A percentile compares a stretch with the other conserved stretches of the same genome.
Evolutionary conservation across 2,113 vertebrate species (phyloP).

Genomic region (Corvus hawaiiensis): DNA sequence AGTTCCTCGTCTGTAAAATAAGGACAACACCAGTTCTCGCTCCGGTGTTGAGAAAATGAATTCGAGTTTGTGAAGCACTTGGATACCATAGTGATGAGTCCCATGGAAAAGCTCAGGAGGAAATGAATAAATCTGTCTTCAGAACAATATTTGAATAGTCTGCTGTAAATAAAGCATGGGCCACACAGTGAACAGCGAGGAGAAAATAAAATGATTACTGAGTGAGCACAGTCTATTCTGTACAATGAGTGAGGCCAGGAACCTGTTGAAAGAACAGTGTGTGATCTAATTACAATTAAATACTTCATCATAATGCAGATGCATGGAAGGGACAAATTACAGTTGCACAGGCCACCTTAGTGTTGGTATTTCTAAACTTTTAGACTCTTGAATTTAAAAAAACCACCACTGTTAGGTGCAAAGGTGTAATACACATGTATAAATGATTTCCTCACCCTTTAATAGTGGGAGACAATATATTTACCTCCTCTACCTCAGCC

Average conservation of each 20-base stretch:
- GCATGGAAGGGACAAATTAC: neutral
- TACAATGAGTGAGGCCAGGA: neutral
- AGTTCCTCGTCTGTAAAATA: constrained; percentile 15
- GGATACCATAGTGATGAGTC: constrained; percentile 35
- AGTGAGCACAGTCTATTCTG: neutral
- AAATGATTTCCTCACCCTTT: neutral
- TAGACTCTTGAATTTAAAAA: neutral
- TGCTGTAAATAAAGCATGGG: constrained; percentile 19
- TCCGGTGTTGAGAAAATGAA: constrained; percentile 1
- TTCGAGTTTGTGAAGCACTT: constrained; percentile 13
- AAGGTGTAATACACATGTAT: neutral
- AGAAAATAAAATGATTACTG: constrained; percentile 32
- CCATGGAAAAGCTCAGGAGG: constrained; percentile 26
- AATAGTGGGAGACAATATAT: neutral
- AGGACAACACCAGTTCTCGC: neutral
- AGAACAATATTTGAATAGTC: constrained; percentile 46
- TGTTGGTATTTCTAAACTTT: neutral
- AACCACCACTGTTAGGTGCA: neutral
- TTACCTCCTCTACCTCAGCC: neutral
- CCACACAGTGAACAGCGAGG: neutral
- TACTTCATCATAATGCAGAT: neutral
- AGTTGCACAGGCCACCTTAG: neutral
- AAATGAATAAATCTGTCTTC: constrained; percentile 54
- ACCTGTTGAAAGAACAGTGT: neutral
- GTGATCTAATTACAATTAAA: constrained; percentile 16